phyloP scores from a whole-genome alignment of 2,113 vertebrate species.

The Picathartes gymnocephalus region DNA sequence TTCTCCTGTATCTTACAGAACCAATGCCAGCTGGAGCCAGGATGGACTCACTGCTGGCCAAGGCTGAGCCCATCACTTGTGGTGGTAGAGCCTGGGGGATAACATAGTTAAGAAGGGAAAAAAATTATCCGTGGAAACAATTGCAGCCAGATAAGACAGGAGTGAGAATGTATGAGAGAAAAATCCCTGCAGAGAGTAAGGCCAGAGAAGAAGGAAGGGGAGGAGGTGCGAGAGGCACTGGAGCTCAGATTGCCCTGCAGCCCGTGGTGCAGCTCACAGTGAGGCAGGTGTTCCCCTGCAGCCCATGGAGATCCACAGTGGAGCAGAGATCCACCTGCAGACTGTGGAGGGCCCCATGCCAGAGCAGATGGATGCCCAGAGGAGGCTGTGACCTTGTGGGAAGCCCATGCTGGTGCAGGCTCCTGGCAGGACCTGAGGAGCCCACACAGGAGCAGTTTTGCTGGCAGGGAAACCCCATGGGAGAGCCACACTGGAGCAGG shows the following conservation, averaged over 20 bases:
- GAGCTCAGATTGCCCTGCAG: not conserved
- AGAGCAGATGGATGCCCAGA: not conserved
- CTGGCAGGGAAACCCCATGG: not conserved
- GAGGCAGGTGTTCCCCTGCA: not conserved
- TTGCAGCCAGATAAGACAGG: not conserved
- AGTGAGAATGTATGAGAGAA: not conserved
- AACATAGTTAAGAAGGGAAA: not conserved
- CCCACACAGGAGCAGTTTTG: not conserved
- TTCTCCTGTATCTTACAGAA: not conserved
- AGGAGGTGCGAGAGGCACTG: accelerated
- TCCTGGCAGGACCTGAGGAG: not conserved
- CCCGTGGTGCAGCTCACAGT: not conserved
- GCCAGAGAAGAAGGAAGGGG: not conserved
- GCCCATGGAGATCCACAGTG: not conserved
- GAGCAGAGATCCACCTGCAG: not conserved
- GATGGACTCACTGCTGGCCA: not conserved
- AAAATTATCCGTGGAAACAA: not conserved
- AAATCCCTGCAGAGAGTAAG: not conserved
- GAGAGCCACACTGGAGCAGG: not conserved
- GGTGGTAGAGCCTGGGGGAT: not conserved
- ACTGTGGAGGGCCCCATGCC: not conserved
- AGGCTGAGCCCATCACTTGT: not conserved
- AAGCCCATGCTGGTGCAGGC: not conserved
- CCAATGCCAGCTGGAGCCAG: not conserved
- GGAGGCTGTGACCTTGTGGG: not conserved